Conservation (phyloP, 2,888 invertebrate species). For the Yponomeuta sedellus region DNA sequence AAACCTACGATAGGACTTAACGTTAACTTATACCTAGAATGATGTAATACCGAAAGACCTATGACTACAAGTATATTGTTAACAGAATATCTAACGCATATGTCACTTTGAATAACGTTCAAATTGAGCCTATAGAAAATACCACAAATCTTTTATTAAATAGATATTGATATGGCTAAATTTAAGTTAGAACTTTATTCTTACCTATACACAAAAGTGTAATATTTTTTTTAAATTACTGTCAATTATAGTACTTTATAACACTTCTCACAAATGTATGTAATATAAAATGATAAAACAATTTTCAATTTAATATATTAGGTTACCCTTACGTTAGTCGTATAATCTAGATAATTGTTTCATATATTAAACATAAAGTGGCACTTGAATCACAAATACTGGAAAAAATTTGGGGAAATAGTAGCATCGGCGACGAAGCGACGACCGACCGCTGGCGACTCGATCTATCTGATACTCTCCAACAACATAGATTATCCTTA, state of each 20-base stretch:
- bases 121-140: slow-evolving; percentile 77
- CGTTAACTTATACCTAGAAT: slow-evolving; percentile 56
- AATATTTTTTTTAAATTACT: slow-evolving; percentile 68
- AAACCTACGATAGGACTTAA: slow-evolving; percentile 64
- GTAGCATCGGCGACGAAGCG: slow-evolving; percentile 62
- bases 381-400: slow-evolving; percentile 88
- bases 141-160: slow-evolving; percentile 77
- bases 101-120: slow-evolving; percentile 77
- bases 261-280: slow-evolving; percentile 76
- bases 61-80: slow-evolving; percentile 74
- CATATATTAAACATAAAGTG: slow-evolving; percentile 84
- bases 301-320: slow-evolving; percentile 76
- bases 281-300: slow-evolving; percentile 78
- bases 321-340: slow-evolving; percentile 77
- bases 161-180: slow-evolving; percentile 78
- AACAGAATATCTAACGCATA: slow-evolving; percentile 77
- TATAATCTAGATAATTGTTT: slow-evolving; percentile 78
- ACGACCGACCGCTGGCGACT: slow-evolving; percentile 51
- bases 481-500: slow-evolving; percentile 69
- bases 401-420: slow-evolving; percentile 81
- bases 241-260: slow-evolving; percentile 75
- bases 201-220: slow-evolving; percentile 77
- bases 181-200: slow-evolving; percentile 75
- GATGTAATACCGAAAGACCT: slow-evolving; percentile 73
- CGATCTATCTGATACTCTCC: slow-evolving; percentile 49